A percentile compares a stretch with the other conserved stretches of the same genome.
phyloP scores from a whole-genome alignment of 2,888 invertebrate species.

The Polydrusus cervinus region DNA sequence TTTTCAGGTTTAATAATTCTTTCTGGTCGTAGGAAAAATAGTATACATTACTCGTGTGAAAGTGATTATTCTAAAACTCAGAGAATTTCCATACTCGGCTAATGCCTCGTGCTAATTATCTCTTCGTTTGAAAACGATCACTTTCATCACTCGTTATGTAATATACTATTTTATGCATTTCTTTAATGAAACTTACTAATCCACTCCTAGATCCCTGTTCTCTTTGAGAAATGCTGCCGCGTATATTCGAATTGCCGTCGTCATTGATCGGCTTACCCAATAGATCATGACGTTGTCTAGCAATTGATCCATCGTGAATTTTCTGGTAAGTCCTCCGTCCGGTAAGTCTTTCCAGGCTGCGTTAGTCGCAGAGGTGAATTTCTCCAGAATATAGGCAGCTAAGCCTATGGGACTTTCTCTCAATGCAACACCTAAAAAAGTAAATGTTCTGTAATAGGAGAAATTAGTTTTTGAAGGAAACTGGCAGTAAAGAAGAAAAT shows the following conservation, averaged over 20 bases:
- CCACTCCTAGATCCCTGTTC: slow-evolving; percentile 28
- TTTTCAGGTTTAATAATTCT: no score
- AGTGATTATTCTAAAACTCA: no score
- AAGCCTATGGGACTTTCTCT: slow-evolving; percentile 88
- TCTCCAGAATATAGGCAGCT: slow-evolving; percentile 93
- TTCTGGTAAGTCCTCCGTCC: slow-evolving; percentile 80
- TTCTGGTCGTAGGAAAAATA: no score
- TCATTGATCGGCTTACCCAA: slow-evolving; percentile 83
- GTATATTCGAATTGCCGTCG: slow-evolving; percentile 84
- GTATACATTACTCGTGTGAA: no score
- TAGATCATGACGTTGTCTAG: slow-evolving; percentile 89
- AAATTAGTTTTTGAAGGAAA: no score
- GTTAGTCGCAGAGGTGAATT: slow-evolving; percentile 86
- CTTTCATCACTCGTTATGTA: no score
- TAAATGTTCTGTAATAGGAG: no score
- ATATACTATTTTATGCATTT: no score
- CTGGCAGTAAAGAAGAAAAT: no score
- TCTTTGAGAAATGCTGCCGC: slow-evolving; percentile 74
- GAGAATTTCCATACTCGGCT: no score
- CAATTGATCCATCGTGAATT: slow-evolving; percentile 81
- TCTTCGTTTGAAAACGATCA: no score
- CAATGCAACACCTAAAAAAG: slow-evolving; percentile 76
- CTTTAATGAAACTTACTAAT: slow-evolving; percentile 2
- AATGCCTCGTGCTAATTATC: no score
- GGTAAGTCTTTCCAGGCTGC: slow-evolving; percentile 69